These are phyloP conservation scores for Cyanoliseus patagonus DNA, from an alignment of 2,113 vertebrate genomes.

Conservation along the genomic window DNA sequence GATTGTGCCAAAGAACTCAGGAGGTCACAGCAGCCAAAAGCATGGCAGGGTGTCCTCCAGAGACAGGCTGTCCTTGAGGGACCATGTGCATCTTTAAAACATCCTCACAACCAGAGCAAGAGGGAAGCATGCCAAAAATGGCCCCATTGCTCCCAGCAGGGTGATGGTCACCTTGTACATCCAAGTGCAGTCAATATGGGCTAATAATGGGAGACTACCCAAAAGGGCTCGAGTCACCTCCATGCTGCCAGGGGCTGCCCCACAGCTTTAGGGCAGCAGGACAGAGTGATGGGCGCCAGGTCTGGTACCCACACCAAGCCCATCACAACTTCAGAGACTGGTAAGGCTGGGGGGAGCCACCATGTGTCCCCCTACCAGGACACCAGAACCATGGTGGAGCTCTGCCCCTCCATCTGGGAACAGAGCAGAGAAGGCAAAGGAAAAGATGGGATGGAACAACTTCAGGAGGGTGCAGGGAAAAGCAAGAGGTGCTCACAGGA, in stretches of 20 bases:
- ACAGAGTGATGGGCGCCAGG: rapidly evolving
- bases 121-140: rapidly evolving
- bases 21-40: background rate
- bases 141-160: background rate
- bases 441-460: background rate
- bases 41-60: background rate
- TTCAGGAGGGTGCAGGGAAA: background rate
- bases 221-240: rapidly evolving
- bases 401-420: background rate
- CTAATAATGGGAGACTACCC: background rate
- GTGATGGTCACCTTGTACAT: rapidly evolving
- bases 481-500: background rate
- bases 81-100: background rate
- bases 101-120: background rate
- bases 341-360: rapidly evolving
- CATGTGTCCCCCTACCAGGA: background rate
- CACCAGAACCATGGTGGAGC: rapidly evolving
- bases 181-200: rapidly evolving
- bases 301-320: background rate
- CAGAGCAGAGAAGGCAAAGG: background rate
- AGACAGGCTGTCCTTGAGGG: background rate
- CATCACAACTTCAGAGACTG: rapidly evolving
- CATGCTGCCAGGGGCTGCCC: background rate
- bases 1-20: background rate
- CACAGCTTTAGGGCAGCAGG: background rate